phyloP scores from a whole-genome alignment of 1,140 invertebrate genomes.

The Linepithema humile region DNA sequence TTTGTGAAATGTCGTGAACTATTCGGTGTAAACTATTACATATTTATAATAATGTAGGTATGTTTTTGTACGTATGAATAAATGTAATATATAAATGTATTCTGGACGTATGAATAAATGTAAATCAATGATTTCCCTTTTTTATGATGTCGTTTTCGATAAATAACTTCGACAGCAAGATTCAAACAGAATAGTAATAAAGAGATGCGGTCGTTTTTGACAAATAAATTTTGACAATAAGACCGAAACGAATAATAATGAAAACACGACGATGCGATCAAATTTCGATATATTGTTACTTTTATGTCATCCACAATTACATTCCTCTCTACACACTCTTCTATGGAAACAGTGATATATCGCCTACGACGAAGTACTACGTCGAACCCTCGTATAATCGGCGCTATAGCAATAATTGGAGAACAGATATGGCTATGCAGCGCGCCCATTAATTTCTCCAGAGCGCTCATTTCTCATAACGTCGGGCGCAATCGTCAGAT shows the following conservation, averaged over 20 bases:
- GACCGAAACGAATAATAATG: neutral
- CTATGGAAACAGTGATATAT: neutral
- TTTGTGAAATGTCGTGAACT: too few species aligned
- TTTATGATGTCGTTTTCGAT: neutral
- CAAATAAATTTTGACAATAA: too few species aligned
- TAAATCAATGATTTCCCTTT: neutral
- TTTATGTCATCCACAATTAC: neutral
- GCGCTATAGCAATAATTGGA: conserved; percentile 13
- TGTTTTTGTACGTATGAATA: neutral
- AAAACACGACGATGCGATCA: neutral
- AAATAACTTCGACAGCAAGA: too few species aligned
- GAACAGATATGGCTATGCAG: conserved; percentile 17
- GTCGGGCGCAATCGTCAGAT: conserved; percentile 16
- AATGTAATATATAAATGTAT: neutral
- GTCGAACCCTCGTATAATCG: conserved; percentile 37
- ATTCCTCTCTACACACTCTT: neutral
- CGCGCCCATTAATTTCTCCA: conserved; percentile 33
- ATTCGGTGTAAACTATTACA: too few species aligned
- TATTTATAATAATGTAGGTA: too few species aligned
- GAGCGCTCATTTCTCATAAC: conserved; percentile 35
- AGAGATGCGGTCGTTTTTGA: neutral
- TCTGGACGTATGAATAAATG: conserved; percentile 6
- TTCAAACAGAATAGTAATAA: too few species aligned
- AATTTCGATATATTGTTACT: neutral
- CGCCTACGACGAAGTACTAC: neutral